Base-by-base conservation (phyloP, 2,888 invertebrate genomes). In the Cosmia pyralina region DNA sequence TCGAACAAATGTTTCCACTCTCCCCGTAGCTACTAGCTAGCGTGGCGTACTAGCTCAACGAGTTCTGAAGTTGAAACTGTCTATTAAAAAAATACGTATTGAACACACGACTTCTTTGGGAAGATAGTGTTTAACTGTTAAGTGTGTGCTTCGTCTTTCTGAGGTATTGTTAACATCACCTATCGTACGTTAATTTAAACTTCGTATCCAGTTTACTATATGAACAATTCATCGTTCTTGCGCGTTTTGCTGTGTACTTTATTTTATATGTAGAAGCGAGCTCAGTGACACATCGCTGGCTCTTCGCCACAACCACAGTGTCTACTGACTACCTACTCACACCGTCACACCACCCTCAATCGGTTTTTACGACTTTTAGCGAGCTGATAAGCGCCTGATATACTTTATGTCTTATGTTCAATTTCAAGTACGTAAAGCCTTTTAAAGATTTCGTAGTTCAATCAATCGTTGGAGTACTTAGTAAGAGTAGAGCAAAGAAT, bases 1-100 rank as follows among this genome's bases (percentile, higher is more conserved):
- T 75, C n/a, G 72, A 83, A 81, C 68, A 81, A 84, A 81, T 79
- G 82, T 78, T 84, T 76, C 71, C 64, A 70, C 66, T 73, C 44
- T 70, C 55, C 48, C 28, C 28, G 28, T 28, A 28, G 28, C 2
- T 28, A 28, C 22, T n/a, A n/a, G n/a, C n/a, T n/a, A n/a, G n/a
- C n/a, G n/a, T n/a, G n/a, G n/a, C 55, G 67, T 74, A 79, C 70
- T 57, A 67, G 69, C 63, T 77, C 69, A 65, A 75, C 66, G 72
- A 81, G 72, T 70, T 72, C 67, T 75, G 75, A 75, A 79, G 78
- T 84, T 78, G 67, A 68, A 81, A 70, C 69, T 69, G 70, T 69
- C 69, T 75, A 81, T 81, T 81, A 84, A 79, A 82, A 77, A 79
- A 81, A 77, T 75, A 72, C 48, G 68, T 75, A 73, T 77, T 73